phyloP scores from a whole-genome alignment of 2,888 invertebrate genomes.

The Seira musarum region DNA sequence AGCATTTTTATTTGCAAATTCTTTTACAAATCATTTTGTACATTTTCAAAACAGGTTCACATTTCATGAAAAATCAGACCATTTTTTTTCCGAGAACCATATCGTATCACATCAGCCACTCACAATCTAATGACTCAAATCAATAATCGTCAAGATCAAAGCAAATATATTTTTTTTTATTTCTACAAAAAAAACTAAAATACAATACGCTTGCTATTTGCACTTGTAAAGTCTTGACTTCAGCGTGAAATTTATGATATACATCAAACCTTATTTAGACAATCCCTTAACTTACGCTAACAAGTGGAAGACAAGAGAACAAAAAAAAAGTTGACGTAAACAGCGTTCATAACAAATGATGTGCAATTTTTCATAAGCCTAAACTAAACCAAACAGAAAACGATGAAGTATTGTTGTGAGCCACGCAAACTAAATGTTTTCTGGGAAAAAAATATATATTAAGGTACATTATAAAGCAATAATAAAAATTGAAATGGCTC shows the following conservation, averaged over 20 bases:
- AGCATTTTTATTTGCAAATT: no score
- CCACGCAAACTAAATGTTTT: constrained; percentile 51
- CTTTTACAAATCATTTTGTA: no score
- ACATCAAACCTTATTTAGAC: no score
- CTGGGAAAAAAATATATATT: background rate
- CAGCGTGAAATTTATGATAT: no score
- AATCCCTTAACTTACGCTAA: constrained; percentile 36
- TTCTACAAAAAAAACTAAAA: background rate
- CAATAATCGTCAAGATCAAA: background rate
- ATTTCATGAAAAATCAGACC: no score
- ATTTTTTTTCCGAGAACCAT: no score
- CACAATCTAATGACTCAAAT: background rate
- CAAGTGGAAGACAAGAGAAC: constrained; percentile 46
- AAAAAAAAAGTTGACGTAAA: constrained; percentile 53
- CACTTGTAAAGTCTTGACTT: no score
- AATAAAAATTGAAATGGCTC: no score
- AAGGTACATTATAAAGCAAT: background rate
- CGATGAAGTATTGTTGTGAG: constrained; percentile 51
- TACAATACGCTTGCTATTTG: background rate
- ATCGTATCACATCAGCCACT: no score
- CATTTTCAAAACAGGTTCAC: no score
- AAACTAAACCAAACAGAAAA: constrained; percentile 23
- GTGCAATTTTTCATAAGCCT: constrained; percentile 50
- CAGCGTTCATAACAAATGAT: constrained; percentile 47
- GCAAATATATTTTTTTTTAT: background rate